A percentile compares a stretch with the other conserved stretches of the same genome.
phyloP scores from a whole-genome alignment of 2,797 vertebrate species.

The Chiropotes sagulatus region DNA sequence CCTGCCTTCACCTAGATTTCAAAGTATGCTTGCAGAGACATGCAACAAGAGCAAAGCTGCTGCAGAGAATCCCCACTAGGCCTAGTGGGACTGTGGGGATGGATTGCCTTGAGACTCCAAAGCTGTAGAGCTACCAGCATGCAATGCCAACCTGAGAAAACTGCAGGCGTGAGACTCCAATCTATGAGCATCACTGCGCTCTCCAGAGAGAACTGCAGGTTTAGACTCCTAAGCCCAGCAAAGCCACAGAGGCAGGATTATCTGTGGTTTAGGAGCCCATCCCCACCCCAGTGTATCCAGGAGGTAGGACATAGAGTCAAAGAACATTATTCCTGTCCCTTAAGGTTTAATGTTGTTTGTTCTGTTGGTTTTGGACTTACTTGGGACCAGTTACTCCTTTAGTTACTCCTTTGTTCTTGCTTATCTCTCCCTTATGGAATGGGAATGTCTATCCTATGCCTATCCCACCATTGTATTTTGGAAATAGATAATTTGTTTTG shows the following conservation, averaged over 20 bases:
- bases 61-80: background rate
- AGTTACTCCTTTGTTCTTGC: background rate
- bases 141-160: background rate
- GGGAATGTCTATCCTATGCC: too few relatives aligned
- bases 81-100: background rate
- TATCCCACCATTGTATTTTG: too few relatives aligned
- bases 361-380: background rate
- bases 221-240: background rate
- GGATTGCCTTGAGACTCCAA: background rate
- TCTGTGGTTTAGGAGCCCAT: background rate
- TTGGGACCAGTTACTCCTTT: background rate
- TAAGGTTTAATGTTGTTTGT: background rate
- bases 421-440: background rate
- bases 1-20: background rate
- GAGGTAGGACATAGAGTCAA: background rate
- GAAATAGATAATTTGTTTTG: too few relatives aligned
- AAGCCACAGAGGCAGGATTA: background rate
- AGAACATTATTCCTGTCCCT: background rate
- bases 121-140: background rate
- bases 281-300: background rate
- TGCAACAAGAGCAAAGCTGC: background rate
- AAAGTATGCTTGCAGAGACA: background rate
- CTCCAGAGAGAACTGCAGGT: too few relatives aligned
- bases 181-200: background rate
- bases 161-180: background rate